Conservation (phyloP, 2,797 vertebrate species). For the Helarctos malayanus region DNA sequence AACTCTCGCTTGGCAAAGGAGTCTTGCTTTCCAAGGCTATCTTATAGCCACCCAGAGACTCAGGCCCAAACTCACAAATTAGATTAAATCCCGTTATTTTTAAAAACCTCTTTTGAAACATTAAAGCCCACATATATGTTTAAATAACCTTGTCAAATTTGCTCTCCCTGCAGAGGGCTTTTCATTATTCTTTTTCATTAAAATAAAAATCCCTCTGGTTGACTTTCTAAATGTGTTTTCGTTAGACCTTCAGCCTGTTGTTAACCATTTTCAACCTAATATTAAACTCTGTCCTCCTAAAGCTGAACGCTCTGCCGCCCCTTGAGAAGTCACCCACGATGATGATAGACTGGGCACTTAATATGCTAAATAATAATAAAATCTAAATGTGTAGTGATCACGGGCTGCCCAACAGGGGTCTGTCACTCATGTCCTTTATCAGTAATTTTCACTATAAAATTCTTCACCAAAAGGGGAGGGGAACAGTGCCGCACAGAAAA, state of each 20-base stretch:
- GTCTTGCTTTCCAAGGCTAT: slow-evolving; percentile 24
- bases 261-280: slow-evolving; percentile 76
- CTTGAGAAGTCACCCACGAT: slow-evolving; percentile 66
- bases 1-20: neutral
- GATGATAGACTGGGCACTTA: slow-evolving; percentile 67
- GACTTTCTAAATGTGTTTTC: slow-evolving; percentile 80
- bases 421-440: slow-evolving; percentile 73
- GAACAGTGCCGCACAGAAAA: slow-evolving; percentile 47
- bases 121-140: slow-evolving; percentile 73
- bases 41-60: neutral
- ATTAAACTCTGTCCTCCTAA: slow-evolving; percentile 73
- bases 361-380: slow-evolving; percentile 80
- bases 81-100: slow-evolving; percentile 71
- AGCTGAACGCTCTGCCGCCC: slow-evolving; percentile 40
- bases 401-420: slow-evolving; percentile 32
- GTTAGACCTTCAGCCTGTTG: slow-evolving; percentile 53
- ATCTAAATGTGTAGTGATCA: slow-evolving; percentile 63
- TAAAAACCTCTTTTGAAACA: slow-evolving; percentile 57
- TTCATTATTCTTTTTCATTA: slow-evolving; percentile 83
- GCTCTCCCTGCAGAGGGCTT: slow-evolving; percentile 71
- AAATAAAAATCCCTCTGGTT: slow-evolving; percentile 80
- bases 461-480: slow-evolving; percentile 46
- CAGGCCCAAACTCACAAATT: slow-evolving; percentile 59
- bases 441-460: slow-evolving; percentile 74
- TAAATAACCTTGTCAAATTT: slow-evolving; percentile 81